Percentiles rank a stretch among this genome's conserved stretches.
These are phyloP conservation scores for Dicentrarchus labrax DNA, from an alignment of 2,113 vertebrate genomes.

Conservation along the genomic window DNA sequence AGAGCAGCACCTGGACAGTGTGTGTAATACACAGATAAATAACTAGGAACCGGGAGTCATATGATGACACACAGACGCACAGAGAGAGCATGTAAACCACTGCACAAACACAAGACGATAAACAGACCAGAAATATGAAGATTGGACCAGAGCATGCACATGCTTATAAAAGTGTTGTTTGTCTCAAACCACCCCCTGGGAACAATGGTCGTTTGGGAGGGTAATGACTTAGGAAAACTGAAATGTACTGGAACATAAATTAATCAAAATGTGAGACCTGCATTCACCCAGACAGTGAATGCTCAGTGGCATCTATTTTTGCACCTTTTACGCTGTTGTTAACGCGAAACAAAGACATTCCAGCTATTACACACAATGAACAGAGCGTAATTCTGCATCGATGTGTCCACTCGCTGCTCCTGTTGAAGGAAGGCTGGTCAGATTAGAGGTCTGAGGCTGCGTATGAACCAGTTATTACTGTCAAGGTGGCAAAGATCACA, in stretches of 20 bases:
- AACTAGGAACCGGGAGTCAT: slow-evolving; percentile 52
- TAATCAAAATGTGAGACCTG: slow-evolving; percentile 65
- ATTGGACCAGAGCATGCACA: slow-evolving; percentile 20
- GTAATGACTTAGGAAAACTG: slow-evolving; percentile 71
- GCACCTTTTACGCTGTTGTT: slow-evolving; percentile 39
- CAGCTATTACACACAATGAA: slow-evolving; percentile 40
- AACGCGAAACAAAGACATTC: slow-evolving; percentile 45
- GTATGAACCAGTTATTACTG: slow-evolving; percentile 37
- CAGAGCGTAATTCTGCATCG: slow-evolving; percentile 14
- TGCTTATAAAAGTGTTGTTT: slow-evolving; percentile 54
- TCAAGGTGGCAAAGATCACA: slow-evolving; percentile 54
- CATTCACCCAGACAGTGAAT: slow-evolving; percentile 9
- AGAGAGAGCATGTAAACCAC: slow-evolving; percentile 18
- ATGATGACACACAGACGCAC: slow-evolving; percentile 41
- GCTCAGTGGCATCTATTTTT: slow-evolving; percentile 28
- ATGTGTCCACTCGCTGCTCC: slow-evolving; percentile 24
- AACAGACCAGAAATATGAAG: slow-evolving; percentile 42
- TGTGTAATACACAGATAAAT: slow-evolving; percentile 76
- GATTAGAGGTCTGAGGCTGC: slow-evolving; percentile 19
- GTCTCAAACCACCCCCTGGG: slow-evolving; percentile 41
- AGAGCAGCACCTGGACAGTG: slow-evolving; percentile 62
- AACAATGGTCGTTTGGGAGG: slow-evolving; percentile 61
- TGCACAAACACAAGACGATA: slow-evolving; percentile 11
- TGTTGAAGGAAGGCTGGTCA: slow-evolving; percentile 20
- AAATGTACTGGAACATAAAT: slow-evolving; percentile 76